Base-by-base conservation (phyloP, 2,797 vertebrate species). In the Darevskia nairensis region DNA sequence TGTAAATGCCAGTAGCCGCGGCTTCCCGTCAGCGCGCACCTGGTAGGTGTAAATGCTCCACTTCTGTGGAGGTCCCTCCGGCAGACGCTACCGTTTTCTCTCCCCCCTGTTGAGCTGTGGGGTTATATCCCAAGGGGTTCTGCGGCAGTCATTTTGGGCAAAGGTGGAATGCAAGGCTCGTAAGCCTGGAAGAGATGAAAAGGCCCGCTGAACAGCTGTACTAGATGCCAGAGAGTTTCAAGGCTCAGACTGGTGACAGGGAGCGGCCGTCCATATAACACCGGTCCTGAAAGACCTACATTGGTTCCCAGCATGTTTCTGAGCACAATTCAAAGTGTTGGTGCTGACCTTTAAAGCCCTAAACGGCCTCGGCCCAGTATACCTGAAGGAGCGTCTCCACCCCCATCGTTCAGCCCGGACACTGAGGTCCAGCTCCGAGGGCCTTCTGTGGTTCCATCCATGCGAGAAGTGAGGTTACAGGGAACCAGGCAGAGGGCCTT, bases 11-110 rank as follows among this genome's bases (percentile, higher is more conserved):
- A 83, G 85, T 89, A 81, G 87, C 92, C 80, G 87, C 88, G 89
- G 77, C 88, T 96, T 95, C 95, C 95, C 93, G 94, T 94, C 94
- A 96, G 7, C 69, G 46, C 85, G 77, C 91, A 90, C 87, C 86
- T 91, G 89, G 74, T 92, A 88, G 90, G 83, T 88, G 64, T 44
- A 90, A 89, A 86, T 50, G 75, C 1, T 3, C 74, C 88, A 88
- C 86, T 83, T 90, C 87, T 91, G 80, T 80, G 86, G 81, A 77
- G 50, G 27, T 90, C 89, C 76, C 44, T 82, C n/a, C 35, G 69
- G 46, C 74, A 86, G 78, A 68, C 9, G 8, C 19, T 21, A 29
- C 21, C 19, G 7, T 86, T 41, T 55, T 66, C 29, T 50, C 82
- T 23, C 69, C 41, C 10, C 23, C 9, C 9, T 17, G 4, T 19